phyloP scores from a whole-genome alignment of 2,888 invertebrate genomes.

The Cheilosia variabilis region DNA sequence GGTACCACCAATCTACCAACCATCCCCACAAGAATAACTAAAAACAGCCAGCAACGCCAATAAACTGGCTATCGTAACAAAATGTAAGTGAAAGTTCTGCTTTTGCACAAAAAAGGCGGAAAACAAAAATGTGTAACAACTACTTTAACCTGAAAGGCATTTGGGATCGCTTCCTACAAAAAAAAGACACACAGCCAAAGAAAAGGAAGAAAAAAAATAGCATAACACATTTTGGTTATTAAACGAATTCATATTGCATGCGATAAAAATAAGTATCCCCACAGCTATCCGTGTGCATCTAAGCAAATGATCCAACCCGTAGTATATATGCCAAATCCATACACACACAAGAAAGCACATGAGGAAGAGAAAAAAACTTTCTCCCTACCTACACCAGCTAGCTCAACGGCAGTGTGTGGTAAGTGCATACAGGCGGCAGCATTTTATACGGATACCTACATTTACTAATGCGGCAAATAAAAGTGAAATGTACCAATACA shows the following conservation, averaged over 20 bases:
- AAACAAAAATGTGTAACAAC: constrained; percentile 69
- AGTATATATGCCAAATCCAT: constrained; percentile 70
- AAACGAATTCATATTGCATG: constrained; percentile 50
- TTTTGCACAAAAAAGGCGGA: constrained; percentile 68
- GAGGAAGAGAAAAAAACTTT: constrained; percentile 75
- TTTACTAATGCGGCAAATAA: constrained; percentile 66
- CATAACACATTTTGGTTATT: constrained; percentile 56
- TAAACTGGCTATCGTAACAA: constrained; percentile 34
- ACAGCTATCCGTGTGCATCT: constrained; percentile 52
- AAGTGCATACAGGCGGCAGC: constrained; percentile 1
- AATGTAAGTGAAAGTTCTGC: constrained; percentile 74
- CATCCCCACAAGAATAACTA: constrained; percentile 25
- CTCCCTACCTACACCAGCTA: constrained; percentile 67
- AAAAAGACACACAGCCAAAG: constrained; percentile 7
- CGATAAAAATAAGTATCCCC: constrained; percentile 43
- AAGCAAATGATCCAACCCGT: constrained; percentile 41
- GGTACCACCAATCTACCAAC: constrained; percentile 2
- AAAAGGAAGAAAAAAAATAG: constrained; percentile 9
- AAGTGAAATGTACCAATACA: constrained; percentile 70
- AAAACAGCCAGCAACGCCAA: constrained; percentile 27
- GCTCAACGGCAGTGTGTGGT: neutral
- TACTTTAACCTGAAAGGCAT: constrained; percentile 58
- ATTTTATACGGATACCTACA: constrained; percentile 31
- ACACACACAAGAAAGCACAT: constrained; percentile 38
- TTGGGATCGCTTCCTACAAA: constrained; percentile 66